Base-by-base conservation (phyloP, 2,797 vertebrate species). In the Bufotes viridis region DNA sequence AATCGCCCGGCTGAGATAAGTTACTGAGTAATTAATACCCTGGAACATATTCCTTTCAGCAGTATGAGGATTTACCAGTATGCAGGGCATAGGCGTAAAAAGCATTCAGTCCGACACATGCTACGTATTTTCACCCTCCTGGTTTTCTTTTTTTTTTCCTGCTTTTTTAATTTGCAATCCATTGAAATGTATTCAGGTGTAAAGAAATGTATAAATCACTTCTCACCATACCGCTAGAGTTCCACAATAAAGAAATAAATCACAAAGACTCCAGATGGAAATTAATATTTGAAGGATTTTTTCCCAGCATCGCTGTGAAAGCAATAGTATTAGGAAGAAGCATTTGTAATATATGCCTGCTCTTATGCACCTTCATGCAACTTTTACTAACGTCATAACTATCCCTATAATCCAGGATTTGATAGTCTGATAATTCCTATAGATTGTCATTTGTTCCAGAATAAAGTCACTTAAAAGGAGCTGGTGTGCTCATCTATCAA, bases 41-140 rank as follows among this genome's bases (percentile, higher is more conserved):
- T 85, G 87, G 87, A 85, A 89, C 87, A 80, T 87, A 87, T 88
- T 88, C 81, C 65, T 84, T 88, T 88, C 67, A 82, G 79, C 79
- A 26, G 70, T 20, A 17, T 29, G 34, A 53, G 61, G 55, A 83
- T 84, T 60, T 79, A 89, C 75, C 82, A 80, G 67, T 80, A 80
- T 85, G 76, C 78, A 85, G 82, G 18, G 49, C 22, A 57, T 9
- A 63, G 82, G 63, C 87, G 75, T 88, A 81, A 85, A 88, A 85
- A 51, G 78, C 87, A 67, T 88, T 88, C 78, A 51, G 34, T 76
- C 24, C 78, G 61, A 84, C 75, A 88, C 87, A 88, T 70, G 75
- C 87, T 84, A 84, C 87, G 84, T 85, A 84, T 60, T 70, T 84
- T 80, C 76, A 61, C 22, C 72, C 72, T 76, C 60, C 42, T 87